phyloP scores from a whole-genome alignment of 2,888 invertebrate genomes.

The Hyalella azteca region DNA sequence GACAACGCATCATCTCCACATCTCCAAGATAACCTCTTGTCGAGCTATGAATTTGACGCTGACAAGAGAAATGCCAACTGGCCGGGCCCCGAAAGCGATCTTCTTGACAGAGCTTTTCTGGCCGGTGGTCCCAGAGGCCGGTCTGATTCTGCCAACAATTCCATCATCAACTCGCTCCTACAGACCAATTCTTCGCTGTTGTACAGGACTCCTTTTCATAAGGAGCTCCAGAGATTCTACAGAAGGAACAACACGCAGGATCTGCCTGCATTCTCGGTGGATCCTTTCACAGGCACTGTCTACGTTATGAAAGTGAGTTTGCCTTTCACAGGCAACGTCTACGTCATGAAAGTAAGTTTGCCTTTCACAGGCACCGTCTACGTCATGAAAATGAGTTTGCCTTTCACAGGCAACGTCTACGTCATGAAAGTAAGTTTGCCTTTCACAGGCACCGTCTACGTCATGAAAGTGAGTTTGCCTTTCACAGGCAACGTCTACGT shows the following conservation, averaged over 20 bases:
- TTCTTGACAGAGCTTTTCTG: not conserved
- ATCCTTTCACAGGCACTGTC: constrained; percentile 24
- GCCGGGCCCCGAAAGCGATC: not conserved
- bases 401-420: no score
- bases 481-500: no score
- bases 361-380: no score
- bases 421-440: no score
- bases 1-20: not conserved
- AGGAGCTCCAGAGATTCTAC: not conserved
- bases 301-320: constrained; percentile 23
- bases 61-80: not conserved
- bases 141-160: constrained; percentile 8
- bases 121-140: not conserved
- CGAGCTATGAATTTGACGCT: no score
- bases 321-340: no score
- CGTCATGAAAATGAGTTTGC: no score
- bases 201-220: constrained; percentile 12
- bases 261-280: constrained; percentile 23
- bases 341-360: no score
- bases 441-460: no score
- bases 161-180: constrained; percentile 28
- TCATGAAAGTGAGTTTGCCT: no score
- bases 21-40: no score
- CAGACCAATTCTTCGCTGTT: constrained; percentile 22
- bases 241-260: constrained; percentile 12